Evolutionary conservation across 2,888 invertebrate species (phyloP).

Genomic region (Clusia tigrina): DNA sequence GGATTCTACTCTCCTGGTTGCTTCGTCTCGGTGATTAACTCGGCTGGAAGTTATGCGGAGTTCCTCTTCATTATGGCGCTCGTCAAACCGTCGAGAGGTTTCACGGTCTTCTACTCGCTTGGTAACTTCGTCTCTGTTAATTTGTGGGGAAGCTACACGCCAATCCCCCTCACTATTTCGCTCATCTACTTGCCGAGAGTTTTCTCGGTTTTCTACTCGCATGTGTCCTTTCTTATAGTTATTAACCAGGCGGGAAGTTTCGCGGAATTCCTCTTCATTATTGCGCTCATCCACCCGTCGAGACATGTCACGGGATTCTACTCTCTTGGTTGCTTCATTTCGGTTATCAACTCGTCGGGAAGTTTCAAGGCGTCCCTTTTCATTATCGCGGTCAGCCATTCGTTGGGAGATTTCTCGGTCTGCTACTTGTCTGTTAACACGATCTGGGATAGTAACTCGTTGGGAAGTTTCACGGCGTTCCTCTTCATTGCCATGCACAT

Average conservation of each 20-base stretch:
- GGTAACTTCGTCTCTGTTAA: no score
- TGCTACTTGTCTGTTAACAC: neutral
- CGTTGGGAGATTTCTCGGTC: neutral
- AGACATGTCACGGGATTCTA: neutral
- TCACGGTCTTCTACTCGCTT: constrained; percentile 10
- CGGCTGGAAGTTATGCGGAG: neutral
- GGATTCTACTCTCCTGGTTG: no score
- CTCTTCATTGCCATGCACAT: constrained; percentile 16
- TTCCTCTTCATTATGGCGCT: neutral
- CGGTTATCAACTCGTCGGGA: constrained; percentile 6
- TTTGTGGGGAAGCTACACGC: no score
- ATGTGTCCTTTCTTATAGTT: no score
- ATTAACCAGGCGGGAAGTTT: neutral
- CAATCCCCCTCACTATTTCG: no score
- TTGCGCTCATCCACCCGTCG: neutral
- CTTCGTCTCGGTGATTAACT: constrained; percentile 17
- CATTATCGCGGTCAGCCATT: neutral
- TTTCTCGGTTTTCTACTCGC: neutral
- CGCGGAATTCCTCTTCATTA: neutral
- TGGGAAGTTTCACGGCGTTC: neutral
- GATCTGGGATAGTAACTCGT: no score
- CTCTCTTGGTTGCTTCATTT: neutral
- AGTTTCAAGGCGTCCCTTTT: neutral
- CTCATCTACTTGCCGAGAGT: no score
- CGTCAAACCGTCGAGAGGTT: neutral